phyloP scores from a whole-genome alignment of 2,797 vertebrate species.

The Schizothorax lantsangensis region DNA sequence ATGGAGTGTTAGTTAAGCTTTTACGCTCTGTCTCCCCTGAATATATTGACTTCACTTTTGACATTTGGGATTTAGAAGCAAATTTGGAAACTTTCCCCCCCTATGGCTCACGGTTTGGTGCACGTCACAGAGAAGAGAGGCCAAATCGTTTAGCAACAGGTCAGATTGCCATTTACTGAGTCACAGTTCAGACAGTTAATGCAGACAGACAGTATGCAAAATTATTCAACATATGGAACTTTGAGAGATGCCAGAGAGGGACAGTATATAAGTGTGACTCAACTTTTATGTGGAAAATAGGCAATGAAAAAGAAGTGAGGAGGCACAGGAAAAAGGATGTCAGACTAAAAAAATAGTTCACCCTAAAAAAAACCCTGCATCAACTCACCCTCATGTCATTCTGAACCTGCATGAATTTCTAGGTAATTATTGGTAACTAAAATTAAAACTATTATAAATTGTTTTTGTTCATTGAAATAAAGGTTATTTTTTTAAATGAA shows the following conservation, averaged over 20 bases:
- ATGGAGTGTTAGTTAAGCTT: conserved; percentile 34
- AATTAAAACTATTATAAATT: background rate
- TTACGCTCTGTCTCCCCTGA: conserved; percentile 14
- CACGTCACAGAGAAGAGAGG: background rate
- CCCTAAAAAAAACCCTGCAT: background rate
- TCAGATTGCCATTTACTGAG: conserved; percentile 10
- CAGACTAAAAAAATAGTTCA: background rate
- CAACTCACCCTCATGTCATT: background rate
- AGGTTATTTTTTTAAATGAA: background rate
- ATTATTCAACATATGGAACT: background rate
- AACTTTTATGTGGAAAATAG: background rate
- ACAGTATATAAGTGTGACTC: background rate
- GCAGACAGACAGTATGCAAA: conserved; percentile 1
- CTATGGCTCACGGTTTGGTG: background rate
- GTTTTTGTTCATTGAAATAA: background rate
- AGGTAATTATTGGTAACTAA: background rate
- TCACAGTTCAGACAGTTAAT: background rate
- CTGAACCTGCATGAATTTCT: background rate
- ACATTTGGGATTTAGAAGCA: conserved; percentile 34
- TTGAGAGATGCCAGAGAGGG: background rate
- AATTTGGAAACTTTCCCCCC: conserved; percentile 10
- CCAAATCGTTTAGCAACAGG: background rate
- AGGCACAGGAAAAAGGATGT: background rate
- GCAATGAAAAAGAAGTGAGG: background rate
- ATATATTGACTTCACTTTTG: conserved; percentile 36